Evolutionary conservation across 2,797 vertebrate species (phyloP), one percentile per base, ranked within the genome.

Genomic region (Australoheros facetus): DNA sequence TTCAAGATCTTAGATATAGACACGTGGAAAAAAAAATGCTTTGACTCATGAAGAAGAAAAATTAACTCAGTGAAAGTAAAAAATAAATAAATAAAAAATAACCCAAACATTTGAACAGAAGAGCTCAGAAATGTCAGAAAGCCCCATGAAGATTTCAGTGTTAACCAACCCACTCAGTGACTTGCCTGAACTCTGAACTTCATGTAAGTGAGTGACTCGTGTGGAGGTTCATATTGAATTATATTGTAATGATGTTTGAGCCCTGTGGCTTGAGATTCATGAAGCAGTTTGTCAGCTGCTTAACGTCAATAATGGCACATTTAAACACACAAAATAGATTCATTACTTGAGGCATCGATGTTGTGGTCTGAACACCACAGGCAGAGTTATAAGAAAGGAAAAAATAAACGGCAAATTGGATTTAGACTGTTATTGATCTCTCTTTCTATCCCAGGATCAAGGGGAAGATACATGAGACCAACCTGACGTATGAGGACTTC

Each of bases 381-480:
- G 32, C 72, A 53, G 73, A 19, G 3, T 80, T 77, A 60, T 87
- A 19, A 66, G 45, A 23, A 42, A 30, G 28, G 69, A 37, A 6
- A n/a, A 64, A 57, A 26, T 26, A 26, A 26, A 26, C 39, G 75
- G 55, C 51, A 76, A 80, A 88, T 80, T 77, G n/a, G 53, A 72
- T 86, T 85, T 30, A 39, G 73, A 45, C 66, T 21, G 5, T 69
- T 84, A 83, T 87, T 86, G 80, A 91, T 91, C 81, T 94, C 81
- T 85, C 83, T 84, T 69, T 90, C 75, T 92, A 14, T 88, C 51
- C 0, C 92, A 99, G 98, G 95, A 96, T 99, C 80, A 99, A 99
- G 92, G 98, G 98, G 69, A 99, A 99, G 93, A 97, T 98, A 87
- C 98, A 99, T 0, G 98, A 99, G 91, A 99, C 98, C 81, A 99